Evolutionary conservation across 2,113 vertebrate genomes (phyloP), one percentile per base, ranked within the genome.

Genomic region (Trinectes maculatus): DNA sequence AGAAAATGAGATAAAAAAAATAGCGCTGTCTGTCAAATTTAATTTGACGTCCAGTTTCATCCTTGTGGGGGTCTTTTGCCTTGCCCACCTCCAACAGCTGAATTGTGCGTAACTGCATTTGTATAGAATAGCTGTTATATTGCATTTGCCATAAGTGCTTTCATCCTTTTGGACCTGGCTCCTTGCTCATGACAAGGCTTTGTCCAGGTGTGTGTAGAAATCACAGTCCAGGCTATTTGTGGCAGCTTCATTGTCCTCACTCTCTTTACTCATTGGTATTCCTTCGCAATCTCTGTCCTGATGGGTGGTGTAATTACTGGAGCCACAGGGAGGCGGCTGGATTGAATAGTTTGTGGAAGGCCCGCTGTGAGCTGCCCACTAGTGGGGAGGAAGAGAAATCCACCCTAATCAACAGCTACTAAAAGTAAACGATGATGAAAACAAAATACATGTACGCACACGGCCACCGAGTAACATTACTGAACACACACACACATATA

Each of bases 261-360:
- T 58, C 49, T 47, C 15, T 22, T 64, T 31, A 12, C 73, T 87
- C 77, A 83, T 84, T 86, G 65, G 63, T 80, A 83, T 90, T 83
- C 68, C 28, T 69, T 57, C 65, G 76, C 71, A 48, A 44, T 69
- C 60, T 54, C 69, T 31, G 21, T 80, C 79, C 66, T 85, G 73
- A 87, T 83, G 81, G 84, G 74, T 67, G 63, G 81, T 79, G 79
- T 89, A 86, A 91, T 91, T 84, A 88, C 77, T 60, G 61, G 71
- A 84, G 44, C 79, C 59, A 68, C 67, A 21, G 79, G 83, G 63
- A 80, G 43, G 79, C 49, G 12, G 60, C 62, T 63, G 51, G 11
- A 63, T 71, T 77, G 68, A 48, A 33, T 39, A 73, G 21, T 61
- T 77, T 73, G 48, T 58, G 18, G 28, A 62, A 40, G 62, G 12